Conservation (phyloP, 2,797 vertebrate genomes). For the Pteropus rufus region DNA sequence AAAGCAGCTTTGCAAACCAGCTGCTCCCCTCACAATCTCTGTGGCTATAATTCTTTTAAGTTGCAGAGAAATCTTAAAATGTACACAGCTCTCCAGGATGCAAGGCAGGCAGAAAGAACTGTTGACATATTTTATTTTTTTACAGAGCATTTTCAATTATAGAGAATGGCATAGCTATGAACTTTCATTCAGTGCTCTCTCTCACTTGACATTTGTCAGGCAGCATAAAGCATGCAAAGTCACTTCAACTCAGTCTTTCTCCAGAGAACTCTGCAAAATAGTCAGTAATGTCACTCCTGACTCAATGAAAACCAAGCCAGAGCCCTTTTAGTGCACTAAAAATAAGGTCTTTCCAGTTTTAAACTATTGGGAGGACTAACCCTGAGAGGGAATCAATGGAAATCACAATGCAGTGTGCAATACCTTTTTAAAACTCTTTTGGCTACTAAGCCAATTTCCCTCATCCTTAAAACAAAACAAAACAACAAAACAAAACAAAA, state of each 20-base stretch:
- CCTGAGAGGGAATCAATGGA: not conserved
- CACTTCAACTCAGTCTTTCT: not conserved
- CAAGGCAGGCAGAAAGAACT: not conserved
- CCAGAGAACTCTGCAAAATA: not conserved
- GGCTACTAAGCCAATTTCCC: not conserved
- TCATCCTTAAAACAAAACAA: not conserved
- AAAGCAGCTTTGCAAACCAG: conserved; percentile 68
- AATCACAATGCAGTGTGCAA: not conserved
- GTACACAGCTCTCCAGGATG: not conserved
- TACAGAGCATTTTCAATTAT: conserved; percentile 40
- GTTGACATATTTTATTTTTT: conserved; percentile 71
- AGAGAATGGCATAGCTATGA: conserved; percentile 54
- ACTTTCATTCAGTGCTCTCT: conserved; percentile 68
- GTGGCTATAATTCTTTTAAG: conserved; percentile 60
- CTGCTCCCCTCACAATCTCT: conserved; percentile 57
- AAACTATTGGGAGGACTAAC: not conserved
- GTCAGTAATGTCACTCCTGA: not conserved
- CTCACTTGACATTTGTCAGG: conserved; percentile 68
- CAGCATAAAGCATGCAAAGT: not conserved
- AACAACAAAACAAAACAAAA: not conserved
- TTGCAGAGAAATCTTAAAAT: not conserved
- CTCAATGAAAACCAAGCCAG: not conserved
- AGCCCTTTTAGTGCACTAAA: not conserved
- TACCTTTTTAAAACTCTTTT: not conserved
- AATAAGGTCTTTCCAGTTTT: not conserved